A percentile compares a stretch with the other conserved stretches of the same genome.
These are phyloP conservation scores for Cephalopterus ornatus DNA, from an alignment of 2,113 vertebrate genomes.

Conservation along the genomic window DNA sequence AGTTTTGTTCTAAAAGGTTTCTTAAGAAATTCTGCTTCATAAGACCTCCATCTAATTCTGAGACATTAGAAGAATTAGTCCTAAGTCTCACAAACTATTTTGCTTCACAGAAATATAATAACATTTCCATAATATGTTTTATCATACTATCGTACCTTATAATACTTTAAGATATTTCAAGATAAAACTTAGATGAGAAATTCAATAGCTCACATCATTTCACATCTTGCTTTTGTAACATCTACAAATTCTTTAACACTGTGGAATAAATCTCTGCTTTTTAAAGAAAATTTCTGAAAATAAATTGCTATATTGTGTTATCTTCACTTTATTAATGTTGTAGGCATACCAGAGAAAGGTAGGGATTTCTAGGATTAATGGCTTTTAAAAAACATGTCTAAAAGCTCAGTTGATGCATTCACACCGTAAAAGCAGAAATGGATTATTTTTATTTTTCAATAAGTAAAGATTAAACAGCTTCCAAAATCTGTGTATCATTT, in stretches of 20 bases:
- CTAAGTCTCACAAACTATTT: background rate
- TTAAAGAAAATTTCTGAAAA: background rate
- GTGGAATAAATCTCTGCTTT: background rate
- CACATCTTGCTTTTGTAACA: background rate
- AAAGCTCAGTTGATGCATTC: background rate
- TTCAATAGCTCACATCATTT: background rate
- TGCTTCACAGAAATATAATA: background rate
- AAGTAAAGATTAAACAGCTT: background rate
- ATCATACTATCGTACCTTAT: background rate
- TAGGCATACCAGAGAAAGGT: background rate
- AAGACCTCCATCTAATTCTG: background rate
- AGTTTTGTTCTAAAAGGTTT: background rate
- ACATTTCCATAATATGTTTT: background rate
- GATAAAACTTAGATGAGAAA: background rate
- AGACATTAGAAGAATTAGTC: background rate
- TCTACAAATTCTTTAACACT: background rate
- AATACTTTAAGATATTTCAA: background rate
- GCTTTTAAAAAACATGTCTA: background rate
- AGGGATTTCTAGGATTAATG: background rate
- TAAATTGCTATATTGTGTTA: background rate
- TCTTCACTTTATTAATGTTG: background rate
- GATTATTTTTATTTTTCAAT: background rate
- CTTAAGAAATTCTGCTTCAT: background rate
- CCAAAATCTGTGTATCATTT: background rate
- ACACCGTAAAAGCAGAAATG: background rate